Evolutionary conservation across 2,113 vertebrate species (phyloP), one percentile per base, ranked within the genome.

Genomic region (Platysteira castanea): DNA sequence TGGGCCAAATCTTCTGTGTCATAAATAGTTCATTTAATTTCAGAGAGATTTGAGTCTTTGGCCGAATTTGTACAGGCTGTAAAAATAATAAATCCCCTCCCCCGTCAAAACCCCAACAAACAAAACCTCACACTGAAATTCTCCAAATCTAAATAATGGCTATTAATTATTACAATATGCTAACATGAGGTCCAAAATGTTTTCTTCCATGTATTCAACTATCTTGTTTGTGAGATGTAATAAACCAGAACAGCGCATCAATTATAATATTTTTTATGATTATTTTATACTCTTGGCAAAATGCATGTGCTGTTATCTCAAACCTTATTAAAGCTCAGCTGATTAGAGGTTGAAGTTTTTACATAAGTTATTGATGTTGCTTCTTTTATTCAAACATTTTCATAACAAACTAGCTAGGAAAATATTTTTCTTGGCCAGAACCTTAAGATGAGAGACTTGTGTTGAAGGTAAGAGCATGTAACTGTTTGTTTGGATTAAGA

Each of bases 381-480:
- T 98, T 88, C 92, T 97, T 98, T 97, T 96, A 97, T 97, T 97
- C 97, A 97, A 95, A 97, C 96, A 97, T 98, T 98, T 98, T 98
- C 96, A 83, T 98, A 98, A 98, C 97, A 97, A 97, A 97, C 97
- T 97, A 97, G 86, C 95, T 98, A 89, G 87, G 89, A 97, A 98
- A 98, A 98, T 98, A 98, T 98, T 98, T 97, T 97, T 97, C 90
- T 98, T 98, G 98, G 97, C 98, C n/a, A 13, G 63, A 84, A 68
- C 31, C 60, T 95, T 93, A 80, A 85, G 61, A 94, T 33, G 78
- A 93, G 88, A 94, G 89, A 31, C 83, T 97, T 86, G 60, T 46
- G 52, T 85, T 87, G 73, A 95, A 96, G 96, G 97, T 96, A 96
- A 96, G 84, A 84, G 92, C 89, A 93, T 92, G 93, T 83, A 95